Conservation (phyloP, 1,140 invertebrate genomes). For the Lasioglossum baleicum region DNA sequence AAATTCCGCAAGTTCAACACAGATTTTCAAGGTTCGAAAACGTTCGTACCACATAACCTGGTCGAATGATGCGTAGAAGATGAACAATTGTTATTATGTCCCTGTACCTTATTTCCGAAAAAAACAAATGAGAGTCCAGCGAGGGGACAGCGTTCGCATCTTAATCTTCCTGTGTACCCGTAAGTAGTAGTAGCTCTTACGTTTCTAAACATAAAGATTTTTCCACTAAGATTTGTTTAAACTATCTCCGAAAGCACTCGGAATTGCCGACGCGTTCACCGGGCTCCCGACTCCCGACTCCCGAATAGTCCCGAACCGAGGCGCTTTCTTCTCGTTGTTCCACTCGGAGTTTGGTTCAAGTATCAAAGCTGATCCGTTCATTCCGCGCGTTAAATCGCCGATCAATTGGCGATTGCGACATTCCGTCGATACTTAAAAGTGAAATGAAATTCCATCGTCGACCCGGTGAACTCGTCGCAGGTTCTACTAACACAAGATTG, state of each 20-base stretch:
- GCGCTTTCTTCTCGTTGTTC: too few relatives aligned
- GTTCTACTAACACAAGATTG: conserved; percentile 30
- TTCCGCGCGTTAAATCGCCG: not conserved
- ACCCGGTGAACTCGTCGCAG: not conserved
- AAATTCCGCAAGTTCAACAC: too few relatives aligned
- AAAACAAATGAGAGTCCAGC: too few relatives aligned
- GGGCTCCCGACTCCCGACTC: too few relatives aligned
- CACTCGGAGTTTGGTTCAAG: not conserved
- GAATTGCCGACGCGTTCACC: conserved; percentile 10
- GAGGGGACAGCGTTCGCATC: too few relatives aligned
- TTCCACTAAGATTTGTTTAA: conserved; percentile 39
- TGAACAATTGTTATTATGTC: too few relatives aligned
- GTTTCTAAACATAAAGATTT: not conserved
- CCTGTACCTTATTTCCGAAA: too few relatives aligned
- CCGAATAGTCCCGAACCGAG: too few relatives aligned
- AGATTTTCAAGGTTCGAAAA: too few relatives aligned
- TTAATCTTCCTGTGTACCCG: not conserved
- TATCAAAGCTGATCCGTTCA: not conserved
- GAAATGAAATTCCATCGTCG: not conserved
- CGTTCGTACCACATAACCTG: too few relatives aligned
- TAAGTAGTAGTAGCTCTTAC: conserved; percentile 4
- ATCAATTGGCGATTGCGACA: not conserved
- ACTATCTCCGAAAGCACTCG: not conserved
- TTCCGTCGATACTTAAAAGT: not conserved
- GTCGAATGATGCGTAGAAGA: too few relatives aligned